phyloP scores from a whole-genome alignment of 2,113 vertebrate species.

The Bubo blakistoni region DNA sequence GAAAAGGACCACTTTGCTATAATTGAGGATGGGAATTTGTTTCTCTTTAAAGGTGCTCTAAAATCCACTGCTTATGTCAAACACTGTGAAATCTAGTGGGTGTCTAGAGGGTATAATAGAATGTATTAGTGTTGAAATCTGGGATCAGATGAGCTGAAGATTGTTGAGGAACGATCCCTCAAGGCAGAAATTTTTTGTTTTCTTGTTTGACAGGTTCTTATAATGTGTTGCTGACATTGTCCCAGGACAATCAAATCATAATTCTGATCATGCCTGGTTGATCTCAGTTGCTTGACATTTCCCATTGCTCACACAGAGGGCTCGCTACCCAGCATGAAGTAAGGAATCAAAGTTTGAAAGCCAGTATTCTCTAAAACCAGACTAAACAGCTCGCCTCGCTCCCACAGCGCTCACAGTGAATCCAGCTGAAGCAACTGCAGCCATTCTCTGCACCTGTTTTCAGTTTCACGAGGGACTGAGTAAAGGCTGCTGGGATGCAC shows the following conservation, averaged over 20 bases:
- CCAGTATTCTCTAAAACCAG: background rate
- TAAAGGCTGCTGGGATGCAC: background rate
- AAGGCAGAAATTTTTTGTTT: background rate
- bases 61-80: background rate
- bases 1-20: rapidly evolving
- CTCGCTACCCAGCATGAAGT: background rate
- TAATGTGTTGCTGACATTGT: background rate
- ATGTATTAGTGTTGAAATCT: background rate
- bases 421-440: background rate
- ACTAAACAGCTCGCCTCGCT: background rate
- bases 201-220: background rate
- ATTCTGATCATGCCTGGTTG: background rate
- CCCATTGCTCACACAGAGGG: background rate
- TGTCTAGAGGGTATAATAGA: background rate
- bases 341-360: background rate
- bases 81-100: background rate
- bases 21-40: background rate
- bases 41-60: background rate
- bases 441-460: background rate
- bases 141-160: background rate
- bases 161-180: background rate
- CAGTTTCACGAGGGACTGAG: background rate
- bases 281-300: background rate
- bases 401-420: background rate
- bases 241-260: background rate